phyloP scores from a whole-genome alignment of 1,140 invertebrate genomes.

The Aporrectodea caliginosa region DNA sequence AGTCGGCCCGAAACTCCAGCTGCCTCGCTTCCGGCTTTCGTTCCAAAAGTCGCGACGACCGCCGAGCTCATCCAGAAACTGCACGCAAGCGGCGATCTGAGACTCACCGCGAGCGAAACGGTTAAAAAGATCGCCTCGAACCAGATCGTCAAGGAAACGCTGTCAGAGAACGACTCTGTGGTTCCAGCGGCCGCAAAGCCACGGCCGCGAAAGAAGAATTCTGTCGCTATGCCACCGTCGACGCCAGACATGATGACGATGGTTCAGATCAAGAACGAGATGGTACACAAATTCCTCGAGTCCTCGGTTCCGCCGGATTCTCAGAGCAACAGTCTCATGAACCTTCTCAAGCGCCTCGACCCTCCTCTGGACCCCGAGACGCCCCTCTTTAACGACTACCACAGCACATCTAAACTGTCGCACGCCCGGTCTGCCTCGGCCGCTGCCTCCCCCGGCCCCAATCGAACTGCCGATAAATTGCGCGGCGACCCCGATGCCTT shows the following conservation, averaged over 20 bases:
- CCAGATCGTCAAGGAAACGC: constrained; percentile 51
- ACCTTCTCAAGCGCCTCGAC: neutral
- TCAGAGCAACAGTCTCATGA: constrained; percentile 12
- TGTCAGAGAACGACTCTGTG: constrained; percentile 38
- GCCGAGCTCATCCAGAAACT: constrained; percentile 75
- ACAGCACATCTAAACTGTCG: no score
- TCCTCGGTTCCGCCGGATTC: constrained; percentile 42
- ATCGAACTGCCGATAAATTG: no score
- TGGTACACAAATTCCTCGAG: constrained; percentile 61
- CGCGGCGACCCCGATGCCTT: no score
- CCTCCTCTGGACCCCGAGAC: neutral
- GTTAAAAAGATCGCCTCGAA: constrained; percentile 51
- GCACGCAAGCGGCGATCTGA: constrained; percentile 61
- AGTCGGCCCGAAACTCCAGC: neutral
- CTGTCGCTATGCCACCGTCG: constrained; percentile 27
- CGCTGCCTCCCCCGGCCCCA: no score
- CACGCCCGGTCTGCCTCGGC: no score
- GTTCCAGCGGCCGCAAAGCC: constrained; percentile 46
- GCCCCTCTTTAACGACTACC: no score
- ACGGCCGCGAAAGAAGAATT: constrained; percentile 38
- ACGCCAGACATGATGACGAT: constrained; percentile 43
- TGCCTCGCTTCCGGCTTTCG: constrained; percentile 27
- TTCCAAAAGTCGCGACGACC: constrained; percentile 75
- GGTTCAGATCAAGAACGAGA: constrained; percentile 59
- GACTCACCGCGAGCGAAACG: constrained; percentile 42